phyloP scores from a whole-genome alignment of 1,140 invertebrate genomes.

The Acromyrmex echinatior region DNA sequence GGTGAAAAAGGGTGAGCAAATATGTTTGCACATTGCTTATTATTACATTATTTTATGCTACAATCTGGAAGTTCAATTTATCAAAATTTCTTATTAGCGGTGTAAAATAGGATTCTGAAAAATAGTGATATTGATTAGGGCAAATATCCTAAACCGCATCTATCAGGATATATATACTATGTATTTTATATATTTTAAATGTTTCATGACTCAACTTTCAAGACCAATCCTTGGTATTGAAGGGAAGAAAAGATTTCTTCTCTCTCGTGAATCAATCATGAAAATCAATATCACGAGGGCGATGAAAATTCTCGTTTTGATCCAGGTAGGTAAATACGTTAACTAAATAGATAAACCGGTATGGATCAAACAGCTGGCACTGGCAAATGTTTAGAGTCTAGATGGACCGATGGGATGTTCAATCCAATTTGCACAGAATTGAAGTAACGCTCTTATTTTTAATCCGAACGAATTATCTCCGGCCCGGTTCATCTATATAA shows the following conservation, averaged over 20 bases:
- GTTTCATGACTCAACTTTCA: slow-evolving; percentile 29
- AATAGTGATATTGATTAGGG: background rate
- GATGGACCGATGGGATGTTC: slow-evolving; percentile 7
- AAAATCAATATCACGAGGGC: slow-evolving; percentile 25
- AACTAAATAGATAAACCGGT: slow-evolving; percentile 16
- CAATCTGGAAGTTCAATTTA: background rate
- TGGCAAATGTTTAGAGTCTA: slow-evolving; percentile 16
- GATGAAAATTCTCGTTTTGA: slow-evolving; percentile 13
- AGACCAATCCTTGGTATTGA: background rate
- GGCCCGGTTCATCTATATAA: background rate
- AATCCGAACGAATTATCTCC: slow-evolving; percentile 37
- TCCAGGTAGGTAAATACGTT: slow-evolving; percentile 39
- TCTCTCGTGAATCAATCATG: background rate
- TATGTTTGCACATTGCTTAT: background rate
- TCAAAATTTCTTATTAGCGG: background rate
- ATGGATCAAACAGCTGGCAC: background rate
- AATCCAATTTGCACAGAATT: slow-evolving; percentile 15
- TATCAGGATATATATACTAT: too few relatives aligned
- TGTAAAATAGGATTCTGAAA: background rate
- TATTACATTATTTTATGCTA: background rate
- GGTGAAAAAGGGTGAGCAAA: background rate
- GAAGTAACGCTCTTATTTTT: slow-evolving; percentile 40
- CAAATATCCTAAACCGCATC: slow-evolving; percentile 8
- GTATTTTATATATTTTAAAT: slow-evolving; percentile 6
- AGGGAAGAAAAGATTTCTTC: background rate